Conservation (phyloP, 2,888 invertebrate species). For the Trissolcus japonicus region DNA sequence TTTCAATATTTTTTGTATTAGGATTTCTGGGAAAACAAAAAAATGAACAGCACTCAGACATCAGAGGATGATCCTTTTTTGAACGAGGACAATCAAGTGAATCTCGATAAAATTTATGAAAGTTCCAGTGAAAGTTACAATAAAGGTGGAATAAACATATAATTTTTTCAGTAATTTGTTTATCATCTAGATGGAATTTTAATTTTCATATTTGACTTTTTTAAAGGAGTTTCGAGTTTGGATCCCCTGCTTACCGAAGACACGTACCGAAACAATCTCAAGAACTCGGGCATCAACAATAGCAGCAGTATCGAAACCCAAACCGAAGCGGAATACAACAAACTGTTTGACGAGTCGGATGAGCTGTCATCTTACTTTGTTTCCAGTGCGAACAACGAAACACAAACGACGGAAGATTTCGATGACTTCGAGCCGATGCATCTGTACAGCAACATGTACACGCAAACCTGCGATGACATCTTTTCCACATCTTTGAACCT, state of each 20-base stretch:
- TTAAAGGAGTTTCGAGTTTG: slow-evolving; percentile 62
- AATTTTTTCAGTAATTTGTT: neutral
- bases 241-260: slow-evolving; percentile 73
- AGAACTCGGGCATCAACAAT: slow-evolving; percentile 57
- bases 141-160: slow-evolving; percentile 55
- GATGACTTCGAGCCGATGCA: slow-evolving; percentile 73
- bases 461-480: slow-evolving; percentile 79
- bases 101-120: slow-evolving; percentile 66
- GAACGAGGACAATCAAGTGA: slow-evolving; percentile 68
- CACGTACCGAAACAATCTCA: slow-evolving; percentile 66
- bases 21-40: slow-evolving; percentile 74
- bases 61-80: slow-evolving; percentile 69
- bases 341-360: slow-evolving; percentile 69
- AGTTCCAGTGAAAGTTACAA: slow-evolving; percentile 60
- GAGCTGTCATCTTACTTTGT: slow-evolving; percentile 68
- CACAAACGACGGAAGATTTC: slow-evolving; percentile 79
- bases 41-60: slow-evolving; percentile 71
- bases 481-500: slow-evolving; percentile 79
- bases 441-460: slow-evolving; percentile 77
- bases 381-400: slow-evolving; percentile 79
- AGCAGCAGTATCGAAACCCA: slow-evolving; percentile 73
- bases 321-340: slow-evolving; percentile 70
- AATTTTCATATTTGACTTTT: neutral
- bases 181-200: neutral
- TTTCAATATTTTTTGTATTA: slow-evolving; percentile 53